Percentiles rank a stretch among this genome's conserved stretches.
phyloP scores from a whole-genome alignment of 2,888 invertebrate species.

The Brachypalpus laphriformis region DNA sequence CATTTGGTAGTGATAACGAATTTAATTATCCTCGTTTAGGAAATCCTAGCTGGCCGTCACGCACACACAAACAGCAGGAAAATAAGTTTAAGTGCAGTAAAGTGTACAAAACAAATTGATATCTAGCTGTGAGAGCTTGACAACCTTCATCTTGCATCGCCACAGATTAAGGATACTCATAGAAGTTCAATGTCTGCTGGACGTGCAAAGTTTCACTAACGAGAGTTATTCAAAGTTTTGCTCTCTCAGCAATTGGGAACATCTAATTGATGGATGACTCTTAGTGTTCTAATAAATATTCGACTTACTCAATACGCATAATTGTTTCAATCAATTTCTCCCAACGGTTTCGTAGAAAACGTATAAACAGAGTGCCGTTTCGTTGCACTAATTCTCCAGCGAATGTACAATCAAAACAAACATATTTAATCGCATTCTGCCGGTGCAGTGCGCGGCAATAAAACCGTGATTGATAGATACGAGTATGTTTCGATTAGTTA shows the following conservation, averaged over 20 bases:
- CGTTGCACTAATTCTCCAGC: neutral
- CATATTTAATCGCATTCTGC: conserved; percentile 18
- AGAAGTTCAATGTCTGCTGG: conserved; percentile 1
- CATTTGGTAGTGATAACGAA: conserved; percentile 47
- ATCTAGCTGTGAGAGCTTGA: neutral
- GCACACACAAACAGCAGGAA: neutral
- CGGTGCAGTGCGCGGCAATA: conserved; percentile 15
- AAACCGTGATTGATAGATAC: conserved; percentile 43
- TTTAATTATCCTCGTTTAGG: conserved; percentile 54
- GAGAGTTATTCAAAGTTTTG: conserved; percentile 25
- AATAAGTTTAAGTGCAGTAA: conserved; percentile 12
- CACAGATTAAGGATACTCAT: neutral
- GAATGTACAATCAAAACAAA: conserved; percentile 37
- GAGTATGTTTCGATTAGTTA: conserved; percentile 11
- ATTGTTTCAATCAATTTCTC: neutral
- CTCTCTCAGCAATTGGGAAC: conserved; percentile 12
- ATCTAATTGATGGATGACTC: conserved; percentile 41
- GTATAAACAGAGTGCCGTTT: neutral
- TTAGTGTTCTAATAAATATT: conserved; percentile 25
- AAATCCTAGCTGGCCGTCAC: conserved; percentile 20
- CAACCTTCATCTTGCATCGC: neutral
- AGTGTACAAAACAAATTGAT: conserved; percentile 12
- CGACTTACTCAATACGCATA: neutral
- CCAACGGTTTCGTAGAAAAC: neutral
- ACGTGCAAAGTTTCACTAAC: conserved; percentile 30